Evolutionary conservation across 2,797 vertebrate genomes (phyloP).

Genomic region (Spondyliosoma cantharus): DNA sequence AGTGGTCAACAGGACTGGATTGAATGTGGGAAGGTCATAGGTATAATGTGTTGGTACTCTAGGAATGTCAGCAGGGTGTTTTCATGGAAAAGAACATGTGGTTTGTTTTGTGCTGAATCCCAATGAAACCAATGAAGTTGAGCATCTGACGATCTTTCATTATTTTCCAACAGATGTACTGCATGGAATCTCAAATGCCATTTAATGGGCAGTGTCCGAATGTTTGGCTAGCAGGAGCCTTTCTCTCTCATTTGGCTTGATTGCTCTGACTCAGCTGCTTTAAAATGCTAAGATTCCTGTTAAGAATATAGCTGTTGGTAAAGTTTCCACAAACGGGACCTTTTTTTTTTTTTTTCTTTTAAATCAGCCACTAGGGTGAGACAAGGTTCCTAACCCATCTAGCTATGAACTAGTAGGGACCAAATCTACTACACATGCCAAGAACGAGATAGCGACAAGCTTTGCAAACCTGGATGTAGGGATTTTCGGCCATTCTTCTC

Average conservation of each 20-base stretch:
- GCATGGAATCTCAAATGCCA: no score
- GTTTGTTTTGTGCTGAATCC: neutral
- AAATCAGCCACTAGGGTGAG: neutral
- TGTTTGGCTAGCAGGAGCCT: no score
- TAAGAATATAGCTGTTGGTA: no score
- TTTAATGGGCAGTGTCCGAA: no score
- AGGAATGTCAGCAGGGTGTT: constrained; percentile 31
- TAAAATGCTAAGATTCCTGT: neutral
- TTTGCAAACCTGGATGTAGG: no score
- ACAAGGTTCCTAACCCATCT: neutral
- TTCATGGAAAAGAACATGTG: constrained; percentile 3
- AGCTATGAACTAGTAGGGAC: neutral
- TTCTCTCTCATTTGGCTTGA: no score
- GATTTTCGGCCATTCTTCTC: neutral
- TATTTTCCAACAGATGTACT: neutral
- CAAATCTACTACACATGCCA: no score
- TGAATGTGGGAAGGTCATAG: constrained; percentile 12
- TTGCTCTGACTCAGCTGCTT: no score
- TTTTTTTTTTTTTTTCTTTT: no score
- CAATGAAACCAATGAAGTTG: neutral
- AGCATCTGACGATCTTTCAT: neutral
- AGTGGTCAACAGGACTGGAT: constrained; percentile 8
- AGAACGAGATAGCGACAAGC: no score
- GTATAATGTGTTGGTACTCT: constrained; percentile 18
- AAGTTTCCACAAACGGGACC: no score